Base-by-base conservation (phyloP, 2,797 vertebrate species). In the Glyptemys insculpta region DNA sequence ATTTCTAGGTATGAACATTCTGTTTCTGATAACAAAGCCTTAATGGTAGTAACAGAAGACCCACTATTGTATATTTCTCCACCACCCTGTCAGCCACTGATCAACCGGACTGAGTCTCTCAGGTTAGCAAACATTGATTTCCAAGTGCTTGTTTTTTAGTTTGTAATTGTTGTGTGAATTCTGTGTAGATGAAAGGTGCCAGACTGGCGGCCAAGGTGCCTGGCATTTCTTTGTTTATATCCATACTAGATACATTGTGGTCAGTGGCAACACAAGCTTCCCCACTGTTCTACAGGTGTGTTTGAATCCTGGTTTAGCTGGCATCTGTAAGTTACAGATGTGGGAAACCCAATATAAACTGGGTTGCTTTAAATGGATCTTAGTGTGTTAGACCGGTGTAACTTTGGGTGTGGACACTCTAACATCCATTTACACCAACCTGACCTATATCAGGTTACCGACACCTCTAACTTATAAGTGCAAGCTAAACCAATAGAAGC, bases 41-140 rank as follows among this genome's bases (percentile, higher is more conserved):
- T 99, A 90, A 99, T 99, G 99, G 98, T 99, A 96, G 98, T 99
- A 72, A 99, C 98, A 47, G 98, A 99, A 95, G 99, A 99, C 29
- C 99, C 99, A 4, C 41, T 99, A 79, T 98, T 99, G 59, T 99
- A 99, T 95, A 98, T 99, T 89, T 98, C 99, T 18, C 98, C 98
- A 8, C 98, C 99, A 6, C 97, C 98, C 9, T 99, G 99, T 96
- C 99, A 98, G 94, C 99, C 99, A 50, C 95, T 98, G 54, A 98
- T 99, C 85, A 99, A 99, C 97, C 98, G 98, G 90, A 99, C 99
- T 82, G 99, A 99, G 95, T 99, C 99, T 1, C 98, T 99, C 54
- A 99, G 99, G 99, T 99, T 92, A 98, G 98, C 96, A 93, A 72
- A 27, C 16, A n/a, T 14, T 23, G 25, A 83, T 56, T 83, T 57